phyloP scores from a whole-genome alignment of 2,113 vertebrate species.

The Cichladusa arquata region DNA sequence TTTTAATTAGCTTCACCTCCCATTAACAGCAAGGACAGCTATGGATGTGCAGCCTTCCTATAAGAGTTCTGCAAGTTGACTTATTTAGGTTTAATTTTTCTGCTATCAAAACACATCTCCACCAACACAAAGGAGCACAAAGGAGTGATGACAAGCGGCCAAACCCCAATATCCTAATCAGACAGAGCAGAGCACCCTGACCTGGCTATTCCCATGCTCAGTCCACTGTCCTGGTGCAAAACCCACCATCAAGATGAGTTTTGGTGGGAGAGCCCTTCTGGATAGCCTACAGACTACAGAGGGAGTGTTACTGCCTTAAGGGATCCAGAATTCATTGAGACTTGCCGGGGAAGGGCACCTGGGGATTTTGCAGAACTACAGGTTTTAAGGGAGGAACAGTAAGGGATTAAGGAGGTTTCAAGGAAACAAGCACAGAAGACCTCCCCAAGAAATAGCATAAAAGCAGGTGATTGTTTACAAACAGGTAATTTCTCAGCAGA shows the following conservation, averaged over 20 bases:
- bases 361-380: neutral
- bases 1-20: conserved; percentile 47
- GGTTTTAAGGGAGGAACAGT: neutral
- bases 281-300: neutral
- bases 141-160: neutral
- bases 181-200: neutral
- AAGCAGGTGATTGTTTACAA: neutral
- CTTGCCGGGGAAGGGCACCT: neutral
- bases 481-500: neutral
- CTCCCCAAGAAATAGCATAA: neutral
- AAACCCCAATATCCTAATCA: neutral
- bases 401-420: neutral
- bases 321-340: neutral
- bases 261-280: neutral
- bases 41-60: neutral
- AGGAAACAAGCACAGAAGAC: neutral
- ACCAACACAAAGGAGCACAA: neutral
- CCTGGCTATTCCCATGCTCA: neutral
- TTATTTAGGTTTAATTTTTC: neutral
- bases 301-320: neutral
- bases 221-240: neutral
- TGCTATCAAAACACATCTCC: neutral
- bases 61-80: neutral
- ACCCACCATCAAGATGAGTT: neutral
- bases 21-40: neutral